Base-by-base conservation (phyloP, 2,113 vertebrate species). In the Nothoprocta pentlandii region DNA sequence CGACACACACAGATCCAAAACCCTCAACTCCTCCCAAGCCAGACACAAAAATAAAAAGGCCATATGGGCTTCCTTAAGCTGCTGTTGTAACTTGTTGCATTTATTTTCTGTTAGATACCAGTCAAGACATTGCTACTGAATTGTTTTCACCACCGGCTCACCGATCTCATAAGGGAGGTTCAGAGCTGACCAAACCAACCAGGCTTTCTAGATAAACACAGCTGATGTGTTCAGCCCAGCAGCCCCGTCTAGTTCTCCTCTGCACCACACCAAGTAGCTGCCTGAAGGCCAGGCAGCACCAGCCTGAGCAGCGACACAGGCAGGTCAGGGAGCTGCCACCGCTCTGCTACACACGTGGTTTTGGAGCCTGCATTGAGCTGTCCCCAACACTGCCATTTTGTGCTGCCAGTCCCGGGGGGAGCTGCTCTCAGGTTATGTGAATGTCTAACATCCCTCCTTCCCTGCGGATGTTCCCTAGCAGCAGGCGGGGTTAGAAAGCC, bases 391-490 rank as follows among this genome's bases (percentile, higher is more conserved):
- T 68, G 36, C 22, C 23, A 41, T 70, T 86, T 78, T 20, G 64
- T 62, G 69, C 32, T 41, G 54, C 34, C 47, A 26, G 42, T 39
- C 46, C 20, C 22, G 34, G 19, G 20, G 9, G 10, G 69, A 56
- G 23, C 21, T 22, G 28, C 13, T 44, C 63, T 41, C 71, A 39
- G 2, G 0, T 32, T 58, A 32, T 58, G 14, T 32, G 54, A 58
- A 58, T 28, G 5, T 56, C 34, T 53, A 30, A 47, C 2, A 0
- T 5, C 34, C 36, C 41, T 30, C 25, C 32, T 30, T 1, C 1
- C 46, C 9, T 70, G 19, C n/a, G 34, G 42, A 76, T 53, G 39
- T 8, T 68, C 20, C 47, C 66, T 53, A 90, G 22, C 61, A 92
- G 56, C 66, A 87, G 42, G 0, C 23, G 59, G 21, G 88, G 28